Evolutionary conservation across 2,888 invertebrate genomes (phyloP).

Genomic region (Lasiommata megera): DNA sequence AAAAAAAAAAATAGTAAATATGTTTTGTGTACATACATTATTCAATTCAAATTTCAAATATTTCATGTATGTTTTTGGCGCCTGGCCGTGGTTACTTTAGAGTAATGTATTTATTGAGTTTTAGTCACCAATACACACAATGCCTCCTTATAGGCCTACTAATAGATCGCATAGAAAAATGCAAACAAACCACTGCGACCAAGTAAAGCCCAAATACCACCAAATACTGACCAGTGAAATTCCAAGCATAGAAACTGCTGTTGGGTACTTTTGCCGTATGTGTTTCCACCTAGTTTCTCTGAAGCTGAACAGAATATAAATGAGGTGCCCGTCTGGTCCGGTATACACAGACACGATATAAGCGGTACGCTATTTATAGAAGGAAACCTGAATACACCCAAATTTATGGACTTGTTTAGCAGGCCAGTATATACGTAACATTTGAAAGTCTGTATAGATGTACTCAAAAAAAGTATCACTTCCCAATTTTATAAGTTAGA

Average conservation of each 20-base stretch:
- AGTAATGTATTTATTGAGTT: too few relatives aligned
- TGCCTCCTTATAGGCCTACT: too few relatives aligned
- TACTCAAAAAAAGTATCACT: slow-evolving; percentile 1
- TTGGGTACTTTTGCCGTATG: neutral
- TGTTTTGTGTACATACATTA: too few relatives aligned
- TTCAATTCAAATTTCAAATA: too few relatives aligned
- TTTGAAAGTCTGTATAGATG: neutral
- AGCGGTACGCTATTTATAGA: neutral
- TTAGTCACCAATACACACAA: too few relatives aligned
- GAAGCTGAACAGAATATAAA: neutral
- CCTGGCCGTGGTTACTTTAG: too few relatives aligned
- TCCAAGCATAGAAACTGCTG: neutral
- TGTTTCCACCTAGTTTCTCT: neutral
- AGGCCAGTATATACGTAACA: neutral
- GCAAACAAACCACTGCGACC: neutral
- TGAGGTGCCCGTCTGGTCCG: neutral
- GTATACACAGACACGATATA: neutral
- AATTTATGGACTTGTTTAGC: neutral
- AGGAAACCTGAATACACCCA: neutral
- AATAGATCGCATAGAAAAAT: too few relatives aligned
- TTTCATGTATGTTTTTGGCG: too few relatives aligned
- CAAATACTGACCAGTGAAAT: neutral
- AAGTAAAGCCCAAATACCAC: neutral
- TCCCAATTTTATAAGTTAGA: neutral
- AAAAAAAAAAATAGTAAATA: too few relatives aligned